Base-by-base conservation (phyloP, 1,140 invertebrate genomes). In the Meloidogyne floridensis region DNA sequence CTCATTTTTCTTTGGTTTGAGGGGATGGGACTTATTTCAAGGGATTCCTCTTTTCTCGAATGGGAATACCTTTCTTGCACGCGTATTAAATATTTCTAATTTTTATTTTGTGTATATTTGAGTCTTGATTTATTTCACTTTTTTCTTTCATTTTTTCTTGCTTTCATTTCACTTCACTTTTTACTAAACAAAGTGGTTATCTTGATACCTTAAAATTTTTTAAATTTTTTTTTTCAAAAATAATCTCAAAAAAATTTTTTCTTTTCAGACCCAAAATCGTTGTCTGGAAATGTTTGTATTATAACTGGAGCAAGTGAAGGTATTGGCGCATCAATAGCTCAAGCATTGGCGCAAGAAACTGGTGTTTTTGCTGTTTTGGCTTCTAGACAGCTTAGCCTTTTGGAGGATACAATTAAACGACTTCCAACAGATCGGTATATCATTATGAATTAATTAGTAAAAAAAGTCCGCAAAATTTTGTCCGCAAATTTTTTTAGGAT, bases 291-390 rank as follows among this genome's bases (percentile, higher is more conserved):
- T 75, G 86, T 87, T 42, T 87, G 85, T 75, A 82, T 87, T 74
- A 83, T 87, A 32, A 87, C 86, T 51, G 86, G 86, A 32, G 86
- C 86, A 53, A 87, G 85, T 53, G 86, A 87, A 75, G 86, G 86
- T 20, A 87, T 87, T 77, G 86, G 86, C 15, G 87, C 86, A 72
- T 84, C 86, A 15, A 87, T 88, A 53, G 84, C 80, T 15, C 72
- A 81, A 70, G 72, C 73, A 18, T 73, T 88, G 47, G 87, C 86
- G 0, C 69, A 82, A 47, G 87, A 88, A 5, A 87, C 87, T 54
- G 85, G 85, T 11, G 87, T 86, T 18, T 83, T 32, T 11, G 86
- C 88, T 42, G 87, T 87, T 15, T 53, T 87, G 11, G 87, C 83
- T 15, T 71, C 86, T 11, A 80, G 86, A 10, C 86, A 85, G 77